Evolutionary conservation across 2,797 vertebrate species (phyloP), one percentile per base, ranked within the genome.

Genomic region (Merluccius polli): DNA sequence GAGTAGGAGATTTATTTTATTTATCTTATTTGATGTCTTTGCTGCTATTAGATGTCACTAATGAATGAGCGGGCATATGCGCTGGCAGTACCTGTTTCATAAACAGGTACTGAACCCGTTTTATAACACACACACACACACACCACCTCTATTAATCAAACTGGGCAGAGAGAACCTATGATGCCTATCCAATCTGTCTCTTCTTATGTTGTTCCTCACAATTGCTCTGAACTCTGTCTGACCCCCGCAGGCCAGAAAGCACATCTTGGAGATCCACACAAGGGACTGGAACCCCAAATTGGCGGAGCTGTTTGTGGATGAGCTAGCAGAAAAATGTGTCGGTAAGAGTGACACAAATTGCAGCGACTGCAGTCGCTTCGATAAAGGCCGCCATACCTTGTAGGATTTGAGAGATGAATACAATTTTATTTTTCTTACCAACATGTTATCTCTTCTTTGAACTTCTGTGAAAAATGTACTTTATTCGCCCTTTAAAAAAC

Each of bases 251-350:
- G 97, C 98, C 92, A 95, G 98, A 94, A 99, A 98, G 95, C 98
- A 98, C 93, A 99, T 99, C 92, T 91, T 99, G 89, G 94, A 98
- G 91, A 99, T 99, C 88, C 97, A 99, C 92, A 99, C 98, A 76
- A 94, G 96, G 92, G 97, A 98, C 86, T 99, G 98, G 98, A 97
- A 93, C 91, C 98, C 98, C 80, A 97, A 95, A 91, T 86, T 99
- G 87, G 94, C 96, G 79, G 95, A 97, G 91, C 91, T 93, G 90
- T 99, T 99, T 92, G 90, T 99, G 84, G 95, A 95, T 85, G 98
- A 99, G 92, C 91, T 99, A 84, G 95, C 98, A 85, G 98, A 99
- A 94, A 98, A 97, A 95, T 99, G 97, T 93, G 97, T 99, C 81
- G 98, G 98, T 99, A 93, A 97, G 97, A 82, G 21, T n/a, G 63